Conservation (phyloP, 2,888 invertebrate genomes). For the Sipunculus nudus region DNA sequence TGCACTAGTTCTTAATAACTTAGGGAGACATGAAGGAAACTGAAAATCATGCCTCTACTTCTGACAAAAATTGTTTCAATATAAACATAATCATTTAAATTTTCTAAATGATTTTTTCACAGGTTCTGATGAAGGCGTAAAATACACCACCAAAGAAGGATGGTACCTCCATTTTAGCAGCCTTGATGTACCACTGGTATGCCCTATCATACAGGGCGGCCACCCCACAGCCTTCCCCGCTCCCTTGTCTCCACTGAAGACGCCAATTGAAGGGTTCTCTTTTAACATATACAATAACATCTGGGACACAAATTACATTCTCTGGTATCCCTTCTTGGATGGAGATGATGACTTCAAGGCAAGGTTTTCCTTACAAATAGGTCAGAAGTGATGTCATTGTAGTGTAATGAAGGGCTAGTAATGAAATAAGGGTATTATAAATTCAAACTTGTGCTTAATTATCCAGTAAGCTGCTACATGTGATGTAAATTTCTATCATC, state of each 20-base stretch:
- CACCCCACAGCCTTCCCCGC: conserved; percentile 53
- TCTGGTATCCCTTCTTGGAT: conserved; percentile 55
- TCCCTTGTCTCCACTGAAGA: conserved; percentile 48
- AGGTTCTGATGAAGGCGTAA: conserved; percentile 45
- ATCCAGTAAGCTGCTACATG: too few species aligned
- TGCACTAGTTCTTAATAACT: too few species aligned
- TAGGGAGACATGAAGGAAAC: too few species aligned
- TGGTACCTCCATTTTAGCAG: conserved; percentile 23
- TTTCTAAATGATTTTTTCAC: neutral
- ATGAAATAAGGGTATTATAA: too few species aligned
- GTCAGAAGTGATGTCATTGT: too few species aligned
- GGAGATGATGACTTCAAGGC: conserved; percentile 49
- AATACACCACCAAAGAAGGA: conserved; percentile 35
- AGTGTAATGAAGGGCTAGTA: too few species aligned
- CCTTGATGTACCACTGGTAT: conserved; percentile 50
- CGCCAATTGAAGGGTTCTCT: conserved; percentile 48
- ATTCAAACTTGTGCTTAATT: too few species aligned
- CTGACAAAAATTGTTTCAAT: neutral
- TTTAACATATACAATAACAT: conserved; percentile 61
- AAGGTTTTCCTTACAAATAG: conserved; percentile 44
- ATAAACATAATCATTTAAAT: neutral
- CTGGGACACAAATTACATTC: conserved; percentile 62
- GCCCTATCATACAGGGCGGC: conserved; percentile 37
- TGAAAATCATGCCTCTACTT: too few species aligned
- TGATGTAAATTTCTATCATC: too few species aligned